Percentiles rank a stretch among this genome's conserved stretches.
These are phyloP conservation scores for Morpho achilles DNA, from an alignment of 2,888 invertebrate genomes.

Conservation along the genomic window DNA sequence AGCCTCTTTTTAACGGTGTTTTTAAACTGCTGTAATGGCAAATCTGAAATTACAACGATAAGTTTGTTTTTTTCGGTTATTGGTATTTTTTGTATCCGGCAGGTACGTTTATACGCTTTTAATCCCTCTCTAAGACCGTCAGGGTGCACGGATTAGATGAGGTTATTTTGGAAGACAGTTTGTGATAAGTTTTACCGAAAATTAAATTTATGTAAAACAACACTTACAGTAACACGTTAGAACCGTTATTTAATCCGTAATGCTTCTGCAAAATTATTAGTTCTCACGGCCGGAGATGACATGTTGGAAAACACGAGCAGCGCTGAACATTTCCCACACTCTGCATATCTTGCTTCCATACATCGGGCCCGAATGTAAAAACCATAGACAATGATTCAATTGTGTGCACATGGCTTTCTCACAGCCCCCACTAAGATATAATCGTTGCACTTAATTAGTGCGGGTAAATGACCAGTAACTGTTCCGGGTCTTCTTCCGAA, in stretches of 20 bases:
- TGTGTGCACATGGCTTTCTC: slow-evolving; percentile 75
- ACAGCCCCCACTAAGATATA: slow-evolving; percentile 65
- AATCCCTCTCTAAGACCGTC: too few species aligned
- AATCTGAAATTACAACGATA: too few species aligned
- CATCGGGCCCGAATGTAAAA: slow-evolving; percentile 73
- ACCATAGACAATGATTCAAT: slow-evolving; percentile 74
- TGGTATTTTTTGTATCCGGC: too few species aligned
- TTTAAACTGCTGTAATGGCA: too few species aligned
- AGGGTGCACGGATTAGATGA: too few species aligned
- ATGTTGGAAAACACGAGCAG: slow-evolving; percentile 64
- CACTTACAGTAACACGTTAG: too few species aligned
- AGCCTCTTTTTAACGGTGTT: too few species aligned
- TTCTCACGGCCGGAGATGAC: slow-evolving; percentile 73
- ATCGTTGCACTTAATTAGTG: slow-evolving; percentile 70
- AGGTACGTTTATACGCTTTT: too few species aligned
- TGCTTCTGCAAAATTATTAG: slow-evolving; percentile 31
- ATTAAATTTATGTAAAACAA: too few species aligned
- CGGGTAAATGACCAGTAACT: slow-evolving; percentile 71
- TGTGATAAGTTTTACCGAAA: too few species aligned
- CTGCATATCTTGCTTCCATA: slow-evolving; percentile 76
- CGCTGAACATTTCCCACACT: slow-evolving; percentile 67
- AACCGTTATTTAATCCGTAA: slow-evolving; percentile 24
- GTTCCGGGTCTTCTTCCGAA: slow-evolving; percentile 40
- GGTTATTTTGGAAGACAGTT: too few species aligned
- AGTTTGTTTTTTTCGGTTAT: too few species aligned